A percentile compares a stretch with the other conserved stretches of the same genome.
phyloP scores from a whole-genome alignment of 1,140 invertebrate genomes.

The Ceratina australensis region DNA sequence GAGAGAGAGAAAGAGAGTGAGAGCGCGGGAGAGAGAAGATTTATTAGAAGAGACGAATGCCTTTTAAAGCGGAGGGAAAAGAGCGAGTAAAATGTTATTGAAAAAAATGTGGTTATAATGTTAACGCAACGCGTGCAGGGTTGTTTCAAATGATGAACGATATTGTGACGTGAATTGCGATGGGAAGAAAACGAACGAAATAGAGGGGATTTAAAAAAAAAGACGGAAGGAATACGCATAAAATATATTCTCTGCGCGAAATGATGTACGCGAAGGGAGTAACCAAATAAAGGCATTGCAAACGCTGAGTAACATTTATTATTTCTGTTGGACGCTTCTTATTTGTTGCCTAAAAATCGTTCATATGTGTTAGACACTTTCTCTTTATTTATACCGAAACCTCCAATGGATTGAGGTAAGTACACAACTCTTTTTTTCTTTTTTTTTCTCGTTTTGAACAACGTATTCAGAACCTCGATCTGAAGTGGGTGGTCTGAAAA shows the following conservation, averaged over 20 bases:
- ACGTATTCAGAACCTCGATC: slow-evolving; percentile 62
- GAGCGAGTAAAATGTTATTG: slow-evolving; percentile 26
- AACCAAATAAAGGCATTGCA: slow-evolving; percentile 74
- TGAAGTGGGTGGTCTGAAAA: slow-evolving; percentile 57
- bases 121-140: neutral
- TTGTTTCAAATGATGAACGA: slow-evolving; percentile 33
- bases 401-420: neutral
- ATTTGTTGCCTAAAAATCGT: neutral
- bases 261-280: slow-evolving; percentile 68
- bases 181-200: slow-evolving; percentile 28
- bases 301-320: slow-evolving; percentile 46
- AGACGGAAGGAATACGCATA: slow-evolving; percentile 18
- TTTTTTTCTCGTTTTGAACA: neutral
- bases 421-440: neutral
- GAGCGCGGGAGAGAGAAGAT: slow-evolving; percentile 51
- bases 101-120: slow-evolving; percentile 12
- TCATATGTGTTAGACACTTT: neutral
- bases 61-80: slow-evolving; percentile 48
- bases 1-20: neutral
- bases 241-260: slow-evolving; percentile 60
- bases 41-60: slow-evolving; percentile 55
- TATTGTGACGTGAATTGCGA: slow-evolving; percentile 27
- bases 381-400: neutral
- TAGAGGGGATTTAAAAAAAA: slow-evolving; percentile 41
- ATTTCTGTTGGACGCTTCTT: neutral